A percentile compares a stretch with the other conserved stretches of the same genome.
These are phyloP conservation scores for Drosophila bipectinata DNA, from an alignment of 1,140 invertebrate genomes.

Conservation along the genomic window DNA sequence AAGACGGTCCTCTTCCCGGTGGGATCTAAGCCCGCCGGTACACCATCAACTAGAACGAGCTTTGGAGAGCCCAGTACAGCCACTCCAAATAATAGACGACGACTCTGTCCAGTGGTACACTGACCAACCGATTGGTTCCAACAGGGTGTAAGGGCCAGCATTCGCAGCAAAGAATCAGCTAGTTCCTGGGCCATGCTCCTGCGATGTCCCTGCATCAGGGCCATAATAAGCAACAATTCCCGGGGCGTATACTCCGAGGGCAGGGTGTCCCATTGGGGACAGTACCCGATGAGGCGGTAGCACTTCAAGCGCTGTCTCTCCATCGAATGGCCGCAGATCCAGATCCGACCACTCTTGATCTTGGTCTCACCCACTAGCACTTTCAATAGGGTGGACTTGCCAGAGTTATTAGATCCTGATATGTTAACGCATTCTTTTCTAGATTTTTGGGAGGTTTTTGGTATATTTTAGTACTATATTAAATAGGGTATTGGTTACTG, in stretches of 20 bases:
- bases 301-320: slow-evolving; percentile 8
- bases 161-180: slow-evolving; percentile 25
- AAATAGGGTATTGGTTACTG: no score
- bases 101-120: slow-evolving; percentile 92
- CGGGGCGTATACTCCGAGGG: slow-evolving; percentile 42
- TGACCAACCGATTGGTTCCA: slow-evolving; percentile 8
- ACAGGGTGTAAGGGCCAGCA: slow-evolving; percentile 44
- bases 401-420: slow-evolving; percentile 44
- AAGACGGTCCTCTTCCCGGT: slow-evolving; percentile 91
- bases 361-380: slow-evolving; percentile 37
- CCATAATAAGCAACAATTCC: slow-evolving; percentile 36
- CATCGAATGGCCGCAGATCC: slow-evolving; percentile 36
- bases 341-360: slow-evolving; percentile 36
- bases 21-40: slow-evolving; percentile 93
- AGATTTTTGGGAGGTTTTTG: background rate
- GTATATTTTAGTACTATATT: no score
- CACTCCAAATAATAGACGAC: slow-evolving; percentile 94
- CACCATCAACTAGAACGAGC: slow-evolving; percentile 50
- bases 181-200: background rate
- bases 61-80: slow-evolving; percentile 93
- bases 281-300: slow-evolving; percentile 50
- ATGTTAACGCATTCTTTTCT: slow-evolving; percentile 58
- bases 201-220: slow-evolving; percentile 31
- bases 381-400: slow-evolving; percentile 49
- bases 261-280: slow-evolving; percentile 33